A percentile compares a stretch with the other conserved stretches of the same genome.
Conservation (phyloP, 1,140 invertebrate genomes). For the Ridgeia piscesae region DNA sequence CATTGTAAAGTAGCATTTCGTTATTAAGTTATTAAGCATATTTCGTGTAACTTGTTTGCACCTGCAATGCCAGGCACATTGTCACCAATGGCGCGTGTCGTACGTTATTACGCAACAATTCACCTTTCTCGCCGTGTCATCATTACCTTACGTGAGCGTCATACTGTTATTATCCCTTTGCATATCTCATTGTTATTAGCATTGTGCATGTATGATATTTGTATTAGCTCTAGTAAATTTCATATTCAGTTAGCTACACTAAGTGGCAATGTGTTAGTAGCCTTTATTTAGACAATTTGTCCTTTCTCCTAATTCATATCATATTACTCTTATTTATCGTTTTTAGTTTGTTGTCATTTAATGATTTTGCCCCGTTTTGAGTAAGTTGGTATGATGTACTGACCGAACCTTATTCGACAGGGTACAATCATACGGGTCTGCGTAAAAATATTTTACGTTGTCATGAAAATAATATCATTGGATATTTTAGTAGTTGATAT, state of each 20-base stretch:
- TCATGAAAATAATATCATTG: neutral
- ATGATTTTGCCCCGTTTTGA: too few species aligned
- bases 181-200: neutral
- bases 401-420: neutral
- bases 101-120: neutral
- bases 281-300: neutral
- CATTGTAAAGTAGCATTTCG: too few species aligned
- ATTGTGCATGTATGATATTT: neutral
- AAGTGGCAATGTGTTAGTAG: neutral
- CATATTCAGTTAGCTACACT: neutral
- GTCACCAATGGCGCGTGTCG: neutral
- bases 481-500: neutral
- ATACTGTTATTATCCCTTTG: neutral
- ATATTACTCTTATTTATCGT: neutral
- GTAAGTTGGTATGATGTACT: neutral
- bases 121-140: neutral
- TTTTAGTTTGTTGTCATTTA: too few species aligned
- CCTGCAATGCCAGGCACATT: neutral
- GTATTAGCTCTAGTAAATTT: neutral
- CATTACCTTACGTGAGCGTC: neutral
- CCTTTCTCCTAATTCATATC: neutral
- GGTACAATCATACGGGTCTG: neutral
- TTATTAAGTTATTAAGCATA: too few species aligned
- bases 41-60: too few species aligned
- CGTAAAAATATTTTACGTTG: neutral